Evolutionary conservation across 2,888 invertebrate genomes (phyloP).

Genomic region (Drosophila prolongata): DNA sequence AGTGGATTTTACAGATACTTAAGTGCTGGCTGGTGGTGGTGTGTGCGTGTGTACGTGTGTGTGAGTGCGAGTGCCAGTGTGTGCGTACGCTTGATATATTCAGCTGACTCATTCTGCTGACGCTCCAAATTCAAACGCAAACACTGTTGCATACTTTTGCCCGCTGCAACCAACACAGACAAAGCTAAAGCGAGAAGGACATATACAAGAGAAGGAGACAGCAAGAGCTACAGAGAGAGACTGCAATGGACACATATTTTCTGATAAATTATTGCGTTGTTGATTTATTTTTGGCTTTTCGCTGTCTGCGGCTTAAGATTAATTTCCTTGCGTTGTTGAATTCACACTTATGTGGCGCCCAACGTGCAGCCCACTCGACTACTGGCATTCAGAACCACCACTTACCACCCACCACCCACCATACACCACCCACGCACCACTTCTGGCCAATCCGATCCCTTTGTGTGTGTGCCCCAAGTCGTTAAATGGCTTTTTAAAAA

Average conservation of each 20-base stretch:
- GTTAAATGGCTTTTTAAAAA: slow-evolving; percentile 76
- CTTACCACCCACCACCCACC: background rate
- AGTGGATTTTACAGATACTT: slow-evolving; percentile 79
- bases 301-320: slow-evolving; percentile 82
- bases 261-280: slow-evolving; percentile 80
- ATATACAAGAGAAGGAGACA: background rate
- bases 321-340: slow-evolving; percentile 78
- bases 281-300: slow-evolving; percentile 81
- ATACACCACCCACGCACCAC: background rate
- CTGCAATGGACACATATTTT: slow-evolving; percentile 78
- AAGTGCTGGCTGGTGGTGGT: slow-evolving; percentile 58
- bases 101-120: slow-evolving; percentile 78
- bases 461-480: slow-evolving; percentile 33
- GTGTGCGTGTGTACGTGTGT: background rate
- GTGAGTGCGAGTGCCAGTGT: slow-evolving; percentile 22
- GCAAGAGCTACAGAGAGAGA: slow-evolving; percentile 18
- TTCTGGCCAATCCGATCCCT: slow-evolving; percentile 6
- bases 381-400: background rate
- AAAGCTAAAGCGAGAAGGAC: background rate
- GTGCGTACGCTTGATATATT: slow-evolving; percentile 65
- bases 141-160: slow-evolving; percentile 76
- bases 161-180: slow-evolving; percentile 29
- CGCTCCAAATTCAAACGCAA: slow-evolving; percentile 77
- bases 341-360: slow-evolving; percentile 64
- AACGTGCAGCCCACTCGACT: slow-evolving; percentile 1